Evolutionary conservation across 2,113 vertebrate species (phyloP), one percentile per base, ranked within the genome.

Genomic region (Sigmodon hispidus): DNA sequence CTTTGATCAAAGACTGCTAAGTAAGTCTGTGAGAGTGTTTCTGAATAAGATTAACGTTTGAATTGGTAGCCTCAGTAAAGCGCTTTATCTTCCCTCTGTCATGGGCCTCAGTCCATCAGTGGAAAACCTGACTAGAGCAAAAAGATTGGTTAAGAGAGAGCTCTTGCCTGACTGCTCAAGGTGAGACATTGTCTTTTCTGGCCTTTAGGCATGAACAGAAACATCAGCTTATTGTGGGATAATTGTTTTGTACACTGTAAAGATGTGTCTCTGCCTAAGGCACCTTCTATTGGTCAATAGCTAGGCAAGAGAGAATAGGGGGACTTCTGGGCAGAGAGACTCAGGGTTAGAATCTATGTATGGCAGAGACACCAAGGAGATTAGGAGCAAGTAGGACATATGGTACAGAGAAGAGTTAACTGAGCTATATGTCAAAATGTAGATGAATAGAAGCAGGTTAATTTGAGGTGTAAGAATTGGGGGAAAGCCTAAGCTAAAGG

Each of bases 201-300:
- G 36, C 31, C 73, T 96, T 96, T 63, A 90, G 59, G 52, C 43
- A 22, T 69, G 50, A n/a, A 61, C 70, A 26, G 40, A 93, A 93
- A 50, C 7, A 65, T 61, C 22, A 76, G 17, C 43, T 91, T 70
- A 22, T 61, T 61, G 69, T 70, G 17, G 67, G 36, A 7, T 70
- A 22, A 70, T 70, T 36, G 17, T 70, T n/a, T 70, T 36, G 7
- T n/a, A 70, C 36, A n/a, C 67, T n/a, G 17, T n/a, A n/a, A 70
- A 70, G 67, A n/a, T n/a, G 67, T 19, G 36, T 70, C 16, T 70
- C 67, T 69, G 67, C 67, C 34, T 69, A 36, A 69, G 15, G 67
- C 34, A 69, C 34, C 16, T 70, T 70, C 7, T 70, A 40, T n/a
- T 70, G 17, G 69, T 36, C 36, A 70, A n/a, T 70, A 70, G 17